Evolutionary conservation across 2,888 invertebrate species (phyloP).

Genomic region (Mesorhabditis spiculigera): DNA sequence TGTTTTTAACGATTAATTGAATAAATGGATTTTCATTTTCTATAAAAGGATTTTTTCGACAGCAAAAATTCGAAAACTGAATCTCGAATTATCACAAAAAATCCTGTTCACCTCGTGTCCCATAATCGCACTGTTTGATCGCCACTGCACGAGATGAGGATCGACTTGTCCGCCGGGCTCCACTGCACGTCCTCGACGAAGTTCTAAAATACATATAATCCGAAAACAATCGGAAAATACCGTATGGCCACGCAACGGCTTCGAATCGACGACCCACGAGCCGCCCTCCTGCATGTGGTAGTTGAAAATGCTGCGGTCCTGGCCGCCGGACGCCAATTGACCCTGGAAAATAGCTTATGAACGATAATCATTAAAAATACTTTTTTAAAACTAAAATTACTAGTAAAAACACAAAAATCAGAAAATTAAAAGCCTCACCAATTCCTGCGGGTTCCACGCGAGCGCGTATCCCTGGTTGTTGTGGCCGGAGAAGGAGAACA

Average conservation of each 20-base stretch:
- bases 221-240: background rate
- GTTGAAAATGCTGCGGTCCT: constrained; percentile 84
- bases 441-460: constrained; percentile 81
- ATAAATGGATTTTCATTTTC: too few species aligned
- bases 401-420: too few species aligned
- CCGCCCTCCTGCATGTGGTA: constrained; percentile 80
- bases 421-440: constrained; percentile 64
- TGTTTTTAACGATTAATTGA: too few species aligned
- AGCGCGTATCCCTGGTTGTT: constrained; percentile 88
- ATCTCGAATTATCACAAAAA: too few species aligned
- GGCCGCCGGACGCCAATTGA: constrained; percentile 85
- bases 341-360: constrained; percentile 63
- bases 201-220: constrained; percentile 60
- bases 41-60: too few species aligned
- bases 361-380: too few species aligned
- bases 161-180: constrained; percentile 89
- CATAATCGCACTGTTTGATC: constrained; percentile 78
- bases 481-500: constrained; percentile 86
- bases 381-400: background rate
- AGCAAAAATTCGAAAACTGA: too few species aligned
- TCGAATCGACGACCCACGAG: constrained; percentile 83
- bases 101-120: constrained; percentile 72
- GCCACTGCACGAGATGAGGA: constrained; percentile 67
- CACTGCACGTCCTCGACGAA: constrained; percentile 98
- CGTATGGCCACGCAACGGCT: constrained; percentile 79